These are phyloP conservation scores for Tinamus guttatus DNA, from an alignment of 2,113 vertebrate genomes.

Conservation along the genomic window DNA sequence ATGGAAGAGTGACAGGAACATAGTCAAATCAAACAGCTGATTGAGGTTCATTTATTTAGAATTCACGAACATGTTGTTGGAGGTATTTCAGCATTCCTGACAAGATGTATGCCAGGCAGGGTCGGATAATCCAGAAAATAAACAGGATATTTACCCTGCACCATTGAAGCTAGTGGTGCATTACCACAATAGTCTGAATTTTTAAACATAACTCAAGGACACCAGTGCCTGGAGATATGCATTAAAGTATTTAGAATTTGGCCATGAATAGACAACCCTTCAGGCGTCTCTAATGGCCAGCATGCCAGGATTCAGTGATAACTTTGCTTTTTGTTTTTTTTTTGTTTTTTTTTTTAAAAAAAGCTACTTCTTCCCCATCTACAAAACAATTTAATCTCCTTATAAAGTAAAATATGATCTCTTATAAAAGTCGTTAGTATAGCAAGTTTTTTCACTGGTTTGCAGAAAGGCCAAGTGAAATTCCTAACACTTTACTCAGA, in stretches of 20 bases:
- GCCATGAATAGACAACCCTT: neutral
- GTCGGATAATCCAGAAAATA: neutral
- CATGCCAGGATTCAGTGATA: neutral
- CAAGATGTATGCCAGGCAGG: neutral
- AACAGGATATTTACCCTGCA: neutral
- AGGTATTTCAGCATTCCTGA: neutral
- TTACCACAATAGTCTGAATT: neutral
- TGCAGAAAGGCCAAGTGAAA: neutral
- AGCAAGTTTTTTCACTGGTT: neutral
- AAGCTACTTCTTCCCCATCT: neutral
- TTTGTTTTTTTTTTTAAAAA: no score
- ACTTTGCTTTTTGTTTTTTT: no score
- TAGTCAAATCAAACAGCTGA: neutral
- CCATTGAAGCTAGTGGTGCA: neutral
- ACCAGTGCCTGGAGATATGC: neutral
- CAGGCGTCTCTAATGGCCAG: neutral
- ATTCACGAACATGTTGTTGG: neutral
- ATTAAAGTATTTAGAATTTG: neutral
- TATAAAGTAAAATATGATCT: neutral
- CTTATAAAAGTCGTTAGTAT: neutral
- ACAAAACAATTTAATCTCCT: neutral
- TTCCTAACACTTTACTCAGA: neutral
- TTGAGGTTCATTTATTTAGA: neutral
- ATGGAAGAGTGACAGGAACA: neutral
- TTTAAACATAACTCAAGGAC: neutral